Evolutionary conservation across 2,888 invertebrate species (phyloP).

Genomic region (Marronus borbonicus): DNA sequence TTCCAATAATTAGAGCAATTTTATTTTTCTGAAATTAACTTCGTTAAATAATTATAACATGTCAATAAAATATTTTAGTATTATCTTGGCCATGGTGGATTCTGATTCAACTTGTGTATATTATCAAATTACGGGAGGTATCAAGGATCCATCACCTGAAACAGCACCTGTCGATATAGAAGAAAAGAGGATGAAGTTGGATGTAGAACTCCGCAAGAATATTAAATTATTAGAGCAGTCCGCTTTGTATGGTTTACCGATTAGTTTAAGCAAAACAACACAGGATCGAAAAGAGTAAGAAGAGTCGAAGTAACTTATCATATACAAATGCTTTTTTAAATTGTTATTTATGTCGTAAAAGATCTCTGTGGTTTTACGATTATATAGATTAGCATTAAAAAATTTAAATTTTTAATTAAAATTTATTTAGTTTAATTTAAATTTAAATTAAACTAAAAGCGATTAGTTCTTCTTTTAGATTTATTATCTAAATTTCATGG

Average conservation of each 20-base stretch:
- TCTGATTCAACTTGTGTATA: constrained; percentile 71
- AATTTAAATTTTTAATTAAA: too few relatives aligned
- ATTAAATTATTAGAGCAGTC: constrained; percentile 61
- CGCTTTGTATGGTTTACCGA: constrained; percentile 61
- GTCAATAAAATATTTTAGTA: constrained; percentile 53
- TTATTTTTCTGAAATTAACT: too few relatives aligned
- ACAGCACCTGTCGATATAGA: constrained; percentile 60
- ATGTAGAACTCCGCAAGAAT: constrained; percentile 61
- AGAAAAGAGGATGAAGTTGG: constrained; percentile 62
- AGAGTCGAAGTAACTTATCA: neutral
- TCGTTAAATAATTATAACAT: too few relatives aligned
- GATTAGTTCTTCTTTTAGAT: too few relatives aligned
- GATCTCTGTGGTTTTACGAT: too few relatives aligned
- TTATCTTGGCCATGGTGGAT: constrained; percentile 69
- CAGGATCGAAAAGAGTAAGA: neutral
- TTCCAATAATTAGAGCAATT: too few relatives aligned
- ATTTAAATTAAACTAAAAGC: too few relatives aligned
- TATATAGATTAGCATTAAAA: too few relatives aligned
- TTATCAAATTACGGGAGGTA: constrained; percentile 68
- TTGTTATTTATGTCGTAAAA: too few relatives aligned
- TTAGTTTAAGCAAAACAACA: constrained; percentile 56
- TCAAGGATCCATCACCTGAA: constrained; percentile 61
- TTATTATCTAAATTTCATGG: too few relatives aligned
- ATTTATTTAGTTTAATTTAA: too few relatives aligned
- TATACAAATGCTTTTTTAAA: constrained; percentile 3